A percentile compares a stretch with the other conserved stretches of the same genome.
These are phyloP conservation scores for Margaritifera margaritifera DNA, from an alignment of 2,888 invertebrate species.

Conservation along the genomic window DNA sequence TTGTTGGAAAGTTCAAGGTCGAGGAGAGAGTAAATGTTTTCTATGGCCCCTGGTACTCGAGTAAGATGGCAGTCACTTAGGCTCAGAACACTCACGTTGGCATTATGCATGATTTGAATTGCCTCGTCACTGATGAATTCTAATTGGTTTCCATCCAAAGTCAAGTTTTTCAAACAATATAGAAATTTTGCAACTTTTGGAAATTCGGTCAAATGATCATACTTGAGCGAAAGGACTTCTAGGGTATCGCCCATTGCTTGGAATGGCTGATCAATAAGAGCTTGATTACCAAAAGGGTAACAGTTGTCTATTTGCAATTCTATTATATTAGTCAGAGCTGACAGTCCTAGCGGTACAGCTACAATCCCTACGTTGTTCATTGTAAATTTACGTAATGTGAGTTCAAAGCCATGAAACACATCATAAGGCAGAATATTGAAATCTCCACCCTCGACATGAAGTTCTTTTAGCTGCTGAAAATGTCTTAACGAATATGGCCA, in stretches of 20 bases:
- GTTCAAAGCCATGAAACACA: slow-evolving; percentile 18
- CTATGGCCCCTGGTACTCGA: slow-evolving; percentile 43
- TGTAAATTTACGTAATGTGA: slow-evolving; percentile 6
- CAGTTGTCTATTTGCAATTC: slow-evolving; percentile 19
- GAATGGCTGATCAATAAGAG: slow-evolving; percentile 37
- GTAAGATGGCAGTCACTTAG: slow-evolving; percentile 41
- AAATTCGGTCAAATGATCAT: slow-evolving; percentile 42
- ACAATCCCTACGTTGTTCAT: slow-evolving; percentile 5
- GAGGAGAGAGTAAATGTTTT: slow-evolving; percentile 27
- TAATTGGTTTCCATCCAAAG: slow-evolving; percentile 37
- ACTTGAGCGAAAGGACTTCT: slow-evolving; percentile 30
- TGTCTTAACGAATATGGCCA: slow-evolving; percentile 16
- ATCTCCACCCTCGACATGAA: slow-evolving; percentile 5
- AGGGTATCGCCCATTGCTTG: slow-evolving; percentile 22
- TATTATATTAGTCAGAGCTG: slow-evolving; percentile 3
- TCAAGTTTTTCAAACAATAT: slow-evolving; percentile 20
- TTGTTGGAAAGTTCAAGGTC: slow-evolving; percentile 39
- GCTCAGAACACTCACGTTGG: slow-evolving; percentile 36
- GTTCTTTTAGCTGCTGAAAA: background rate
- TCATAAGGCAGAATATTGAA: slow-evolving; percentile 5
- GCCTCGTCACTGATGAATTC: slow-evolving; percentile 49
- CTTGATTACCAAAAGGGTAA: slow-evolving; percentile 26
- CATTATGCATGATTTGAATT: slow-evolving; percentile 27
- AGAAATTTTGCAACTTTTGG: slow-evolving; percentile 36
- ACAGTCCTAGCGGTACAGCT: slow-evolving; percentile 7